Base-by-base conservation (phyloP, 2,888 invertebrate species). In the Cheilosia pagana region DNA sequence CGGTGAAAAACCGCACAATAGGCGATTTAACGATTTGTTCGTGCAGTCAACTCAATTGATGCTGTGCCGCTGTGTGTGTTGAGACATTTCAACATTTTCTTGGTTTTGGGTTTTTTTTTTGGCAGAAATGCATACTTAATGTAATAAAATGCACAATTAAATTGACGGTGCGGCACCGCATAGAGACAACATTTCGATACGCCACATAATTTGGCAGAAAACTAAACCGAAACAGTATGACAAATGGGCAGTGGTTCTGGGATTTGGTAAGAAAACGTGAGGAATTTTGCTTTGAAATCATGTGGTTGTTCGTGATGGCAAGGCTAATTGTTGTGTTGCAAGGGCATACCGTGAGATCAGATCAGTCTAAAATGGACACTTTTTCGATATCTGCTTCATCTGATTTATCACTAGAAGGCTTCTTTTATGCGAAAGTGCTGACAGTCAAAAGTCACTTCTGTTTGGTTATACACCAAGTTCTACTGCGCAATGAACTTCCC, bases 1-100 rank as follows among this genome's bases (percentile, higher is more conserved):
- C 28, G 63, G 63, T 53, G 53, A 39, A 70, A 82, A 77, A 82
- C 81, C 65, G 52, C 81, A 82, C 81, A 77, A 77, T 77, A 71
- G 60, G 53, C 57, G 35, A 81, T 65, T 71, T 57, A 59, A 53
- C 65, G 65, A 71, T 77, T 81, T 77, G 57, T 81, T 71, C 59
- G 71, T 81, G 68, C 68, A 59, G 57, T 55, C 65, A 71, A 63
- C 43, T 60, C 65, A 71, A 63, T 35, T 68, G 68, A 70, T 68
- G 62, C 16, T 65, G 39, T 35, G 12, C 10, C 31, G 31, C 31
- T 31, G 10, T 35, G 14, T 57, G 23, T 6, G 39, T 48, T 43
- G 28, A 50, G 68, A 48, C 19, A 77, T 76, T 82, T 65, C 77
- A 60, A 81, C 55, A 81, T 63, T 48, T 55, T 48, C 57, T 74